Evolutionary conservation across 2,797 vertebrate genomes (phyloP).

Genomic region (Artibeus lituratus): DNA sequence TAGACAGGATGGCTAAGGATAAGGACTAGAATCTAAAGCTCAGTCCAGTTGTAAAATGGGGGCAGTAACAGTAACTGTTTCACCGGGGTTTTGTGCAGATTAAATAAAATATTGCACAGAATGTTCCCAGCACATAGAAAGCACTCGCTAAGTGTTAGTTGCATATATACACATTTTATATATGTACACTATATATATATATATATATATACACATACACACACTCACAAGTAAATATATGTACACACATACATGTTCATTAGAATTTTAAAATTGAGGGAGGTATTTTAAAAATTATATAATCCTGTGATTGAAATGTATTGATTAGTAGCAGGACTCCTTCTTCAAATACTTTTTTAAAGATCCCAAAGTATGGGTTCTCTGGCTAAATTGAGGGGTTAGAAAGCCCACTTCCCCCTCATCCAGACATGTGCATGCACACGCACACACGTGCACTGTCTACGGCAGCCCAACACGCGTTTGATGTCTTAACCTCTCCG

Average conservation of each 20-base stretch:
- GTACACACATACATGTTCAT: background rate
- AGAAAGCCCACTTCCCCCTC: background rate
- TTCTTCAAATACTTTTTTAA: background rate
- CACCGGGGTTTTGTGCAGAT: background rate
- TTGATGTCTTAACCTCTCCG: background rate
- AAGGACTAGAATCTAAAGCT: background rate
- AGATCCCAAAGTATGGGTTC: background rate
- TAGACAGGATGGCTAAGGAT: background rate
- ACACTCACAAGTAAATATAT: background rate
- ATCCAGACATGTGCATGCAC: too few species aligned
- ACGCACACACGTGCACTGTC: background rate
- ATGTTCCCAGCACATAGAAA: background rate
- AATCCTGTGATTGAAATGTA: background rate
- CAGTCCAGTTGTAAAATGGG: background rate
- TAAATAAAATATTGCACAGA: background rate
- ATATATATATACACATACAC: too few species aligned
- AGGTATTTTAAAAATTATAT: background rate
- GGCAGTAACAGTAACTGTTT: background rate
- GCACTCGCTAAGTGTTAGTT: background rate
- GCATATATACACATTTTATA: background rate
- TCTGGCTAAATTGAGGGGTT: background rate
- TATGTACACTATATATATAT: background rate
- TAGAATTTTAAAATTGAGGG: conserved; percentile 10
- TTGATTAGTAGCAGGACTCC: background rate
- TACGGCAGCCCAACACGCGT: background rate